Evolutionary conservation across 2,888 invertebrate genomes (phyloP), one percentile per base, ranked within the genome.

Genomic region (Drosophila dives): DNA sequence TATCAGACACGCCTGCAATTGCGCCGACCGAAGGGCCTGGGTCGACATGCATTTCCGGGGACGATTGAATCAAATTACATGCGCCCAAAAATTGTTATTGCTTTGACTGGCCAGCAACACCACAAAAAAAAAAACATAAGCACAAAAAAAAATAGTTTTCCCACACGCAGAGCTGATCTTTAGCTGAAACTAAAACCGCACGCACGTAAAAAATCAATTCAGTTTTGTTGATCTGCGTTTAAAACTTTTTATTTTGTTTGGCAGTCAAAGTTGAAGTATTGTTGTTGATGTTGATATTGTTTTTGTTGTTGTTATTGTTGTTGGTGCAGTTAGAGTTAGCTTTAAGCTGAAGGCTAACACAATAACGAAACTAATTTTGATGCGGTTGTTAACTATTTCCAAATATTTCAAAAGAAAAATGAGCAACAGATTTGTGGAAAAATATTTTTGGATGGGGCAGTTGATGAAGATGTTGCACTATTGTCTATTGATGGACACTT

Each of bases 341-440:
- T 49, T 66, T 50, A 62, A 75, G 60, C 74, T 72, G 86, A 86
- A 90, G 89, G 86, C 90, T 90, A 90, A 86, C 84, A 86, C 71
- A 86, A 91, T 77, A 91, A 86, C 90, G 84, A 75, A 91, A 91
- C 91, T 88, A 87, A 87, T 87, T 91, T 89, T 72, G 81, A 86
- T 90, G 91, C 76, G 91, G 90, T 91, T 90, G 89, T 90, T 90
- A 90, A 85, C 45, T 77, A 83, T 90, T 87, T 80, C 86, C 81
- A 90, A 90, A 87, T 72, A 88, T 61, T 72, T 50, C 29, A 56
- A 78, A 53, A 65, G 64, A 53, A 67, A 62, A 63, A 74, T 29
- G 34, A 55, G 75, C n/a, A 23, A 59, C 54, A 42, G 63, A 36
- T 38, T 34, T 42, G 36, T 56, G 56, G 49, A 64, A 68, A 50